Base-by-base conservation (phyloP, 2,113 vertebrate species). In the Oceanites oceanicus region DNA sequence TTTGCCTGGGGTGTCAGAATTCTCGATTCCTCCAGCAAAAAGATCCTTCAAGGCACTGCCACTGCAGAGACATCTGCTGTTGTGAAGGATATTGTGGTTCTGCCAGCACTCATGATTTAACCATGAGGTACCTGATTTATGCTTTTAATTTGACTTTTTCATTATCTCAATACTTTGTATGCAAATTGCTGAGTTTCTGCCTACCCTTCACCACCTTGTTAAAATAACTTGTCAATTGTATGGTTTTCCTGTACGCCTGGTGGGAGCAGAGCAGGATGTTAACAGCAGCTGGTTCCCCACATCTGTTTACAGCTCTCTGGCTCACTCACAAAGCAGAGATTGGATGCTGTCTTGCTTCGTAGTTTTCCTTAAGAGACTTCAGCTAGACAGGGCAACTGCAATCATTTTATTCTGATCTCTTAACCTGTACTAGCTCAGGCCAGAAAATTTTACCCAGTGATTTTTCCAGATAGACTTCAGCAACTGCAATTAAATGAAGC, bases 91-190 rank as follows among this genome's bases (percentile, higher is more conserved):
- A 14, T 0, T 13, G 52, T 59, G 23, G 71, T 3, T 75, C 72
- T 59, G 70, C 47, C 77, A 70, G 30, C 32, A 45, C 68, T 81
- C 88, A 65, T 53, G 76, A 67, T 73, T 83, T 80, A 95, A 92
- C 75, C 53, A 91, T 26, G 50, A 91, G 36, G 49, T 13, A 23
- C 36, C 56, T n/a, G 40, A 91, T 88, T 94, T 70, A 90, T 76
- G 66, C 9, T 65, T 95, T 95, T 85, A 81, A 82, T 92, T 91
- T 68, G 68, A 42, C 66, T 93, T 77, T 77, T 89, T 81, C 45
- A 59, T 61, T 15, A 77, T 76, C 68, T 32, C 52, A 34, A 30
- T 9, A 14, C 77, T 91, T 61, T n/a, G 36, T 21, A 79, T 73
- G 92, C 77, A 72, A 52, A 93, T 93, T 21, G 22, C 47, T 6